These are phyloP conservation scores for Labroides dimidiatus DNA, from an alignment of 2,797 vertebrate species.

Conservation along the genomic window DNA sequence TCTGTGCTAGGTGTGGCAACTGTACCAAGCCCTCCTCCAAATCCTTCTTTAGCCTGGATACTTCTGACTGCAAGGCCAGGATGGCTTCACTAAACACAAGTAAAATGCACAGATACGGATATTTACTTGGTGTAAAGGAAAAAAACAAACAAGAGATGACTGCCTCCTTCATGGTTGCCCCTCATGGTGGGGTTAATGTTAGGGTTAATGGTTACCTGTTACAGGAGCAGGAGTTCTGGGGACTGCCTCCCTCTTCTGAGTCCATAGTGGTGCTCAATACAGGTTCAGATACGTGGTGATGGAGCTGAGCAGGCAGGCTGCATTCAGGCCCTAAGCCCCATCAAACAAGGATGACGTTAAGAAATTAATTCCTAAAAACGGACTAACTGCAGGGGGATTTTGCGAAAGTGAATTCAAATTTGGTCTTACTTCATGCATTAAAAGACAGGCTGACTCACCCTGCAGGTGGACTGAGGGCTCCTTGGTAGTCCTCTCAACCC, in stretches of 20 bases:
- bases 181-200: not conserved
- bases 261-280: constrained; percentile 52
- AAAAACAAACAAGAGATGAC: not conserved
- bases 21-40: constrained; percentile 79
- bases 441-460: constrained; percentile 38
- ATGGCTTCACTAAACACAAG: constrained; percentile 76
- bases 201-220: constrained; percentile 70
- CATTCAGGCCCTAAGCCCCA: constrained; percentile 43
- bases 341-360: not conserved
- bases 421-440: not conserved
- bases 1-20: constrained; percentile 77
- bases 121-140: not conserved
- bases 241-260: constrained; percentile 44
- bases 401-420: too few relatives aligned
- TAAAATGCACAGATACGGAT: not conserved
- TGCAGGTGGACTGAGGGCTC: constrained; percentile 43
- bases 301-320: constrained; percentile 22
- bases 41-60: constrained; percentile 79
- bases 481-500: constrained; percentile 70
- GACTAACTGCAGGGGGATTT: not conserved
- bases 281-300: constrained; percentile 46
- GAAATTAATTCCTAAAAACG: not conserved
- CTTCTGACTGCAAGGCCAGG: constrained; percentile 80
- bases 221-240: constrained; percentile 72
- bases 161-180: not conserved